phyloP scores from a whole-genome alignment of 2,797 vertebrate genomes.

The Taeniopygia guttata region DNA sequence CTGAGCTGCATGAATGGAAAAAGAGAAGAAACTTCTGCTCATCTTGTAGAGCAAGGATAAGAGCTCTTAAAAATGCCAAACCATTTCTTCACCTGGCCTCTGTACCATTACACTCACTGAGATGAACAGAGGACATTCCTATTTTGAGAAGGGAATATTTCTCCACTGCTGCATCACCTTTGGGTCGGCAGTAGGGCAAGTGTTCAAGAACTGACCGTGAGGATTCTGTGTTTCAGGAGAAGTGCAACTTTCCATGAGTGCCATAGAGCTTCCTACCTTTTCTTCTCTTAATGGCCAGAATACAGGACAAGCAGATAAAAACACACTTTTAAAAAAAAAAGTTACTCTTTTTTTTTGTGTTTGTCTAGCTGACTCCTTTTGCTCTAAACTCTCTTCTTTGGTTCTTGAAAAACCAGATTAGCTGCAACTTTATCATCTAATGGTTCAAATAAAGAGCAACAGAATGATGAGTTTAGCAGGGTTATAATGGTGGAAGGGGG shows the following conservation, averaged over 20 bases:
- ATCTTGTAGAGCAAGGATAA: background rate
- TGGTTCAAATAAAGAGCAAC: background rate
- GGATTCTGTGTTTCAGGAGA: background rate
- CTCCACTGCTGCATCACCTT: background rate
- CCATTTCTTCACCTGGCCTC: background rate
- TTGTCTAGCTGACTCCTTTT: background rate
- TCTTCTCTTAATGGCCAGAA: background rate
- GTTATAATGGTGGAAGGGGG: background rate
- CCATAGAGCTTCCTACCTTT: background rate
- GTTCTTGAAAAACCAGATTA: background rate
- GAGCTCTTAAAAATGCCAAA: background rate
- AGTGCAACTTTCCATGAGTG: background rate
- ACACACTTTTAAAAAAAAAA: rapidly evolving
- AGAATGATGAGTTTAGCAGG: background rate
- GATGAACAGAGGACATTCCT: background rate
- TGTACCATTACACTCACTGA: background rate
- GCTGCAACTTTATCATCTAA: background rate
- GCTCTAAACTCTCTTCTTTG: background rate
- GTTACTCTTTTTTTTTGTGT: background rate
- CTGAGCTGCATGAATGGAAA: background rate
- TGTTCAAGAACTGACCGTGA: background rate
- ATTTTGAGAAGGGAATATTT: background rate
- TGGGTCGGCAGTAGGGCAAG: background rate
- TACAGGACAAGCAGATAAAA: background rate
- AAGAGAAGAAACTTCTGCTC: background rate